Evolutionary conservation across 2,888 invertebrate species (phyloP).

Genomic region (Andrena marginata): DNA sequence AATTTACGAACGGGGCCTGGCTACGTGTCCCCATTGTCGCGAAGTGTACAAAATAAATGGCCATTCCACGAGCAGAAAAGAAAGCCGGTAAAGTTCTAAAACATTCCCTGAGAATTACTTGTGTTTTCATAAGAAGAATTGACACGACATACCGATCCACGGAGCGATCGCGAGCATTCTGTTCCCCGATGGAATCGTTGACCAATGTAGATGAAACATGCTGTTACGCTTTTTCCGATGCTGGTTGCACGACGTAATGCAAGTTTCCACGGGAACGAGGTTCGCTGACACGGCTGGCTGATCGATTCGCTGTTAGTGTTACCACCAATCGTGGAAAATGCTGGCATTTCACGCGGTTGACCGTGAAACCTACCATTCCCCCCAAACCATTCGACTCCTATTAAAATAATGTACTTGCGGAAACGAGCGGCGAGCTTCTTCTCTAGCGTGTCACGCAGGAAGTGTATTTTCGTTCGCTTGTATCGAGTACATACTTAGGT

Average conservation of each 20-base stretch:
- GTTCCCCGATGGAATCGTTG: slow-evolving; percentile 47
- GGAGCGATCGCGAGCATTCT: slow-evolving; percentile 26
- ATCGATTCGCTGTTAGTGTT: no score
- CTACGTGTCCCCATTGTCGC: no score
- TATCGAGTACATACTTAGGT: no score
- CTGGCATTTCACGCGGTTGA: slow-evolving; percentile 36
- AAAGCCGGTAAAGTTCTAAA: no score
- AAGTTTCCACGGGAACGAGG: slow-evolving; percentile 54
- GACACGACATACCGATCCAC: slow-evolving; percentile 4
- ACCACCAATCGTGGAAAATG: slow-evolving; percentile 42
- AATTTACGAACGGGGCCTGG: no score
- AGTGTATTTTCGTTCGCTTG: no score
- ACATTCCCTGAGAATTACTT: no score
- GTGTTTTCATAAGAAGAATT: slow-evolving; percentile 35
- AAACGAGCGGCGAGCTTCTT: not conserved
- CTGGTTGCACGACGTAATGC: slow-evolving; percentile 55
- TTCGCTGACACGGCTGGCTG: slow-evolving; percentile 27
- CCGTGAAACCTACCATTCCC: slow-evolving; percentile 48
- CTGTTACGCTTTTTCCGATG: slow-evolving; percentile 50
- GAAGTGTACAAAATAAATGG: no score
- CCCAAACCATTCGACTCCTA: not conserved
- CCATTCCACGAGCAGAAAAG: no score
- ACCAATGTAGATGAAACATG: slow-evolving; percentile 35
- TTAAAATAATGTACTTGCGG: not conserved
- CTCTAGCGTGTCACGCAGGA: not conserved